Conservation (phyloP, 2,888 invertebrate genomes). For the Steromphala cineraria region DNA sequence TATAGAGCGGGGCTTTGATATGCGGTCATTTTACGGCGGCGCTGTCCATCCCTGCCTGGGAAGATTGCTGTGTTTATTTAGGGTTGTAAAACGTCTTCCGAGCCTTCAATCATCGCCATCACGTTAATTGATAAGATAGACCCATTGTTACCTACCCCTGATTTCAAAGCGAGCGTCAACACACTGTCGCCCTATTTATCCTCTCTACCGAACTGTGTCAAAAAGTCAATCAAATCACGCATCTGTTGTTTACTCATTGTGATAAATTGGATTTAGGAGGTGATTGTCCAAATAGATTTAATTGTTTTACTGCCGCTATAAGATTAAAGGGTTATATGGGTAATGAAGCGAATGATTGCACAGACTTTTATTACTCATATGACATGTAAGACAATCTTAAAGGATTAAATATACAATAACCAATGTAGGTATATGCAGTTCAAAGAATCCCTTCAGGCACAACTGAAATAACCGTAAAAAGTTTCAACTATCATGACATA, state of each 20-base stretch:
- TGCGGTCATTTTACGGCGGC: neutral
- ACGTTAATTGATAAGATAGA: neutral
- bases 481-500: too few relatives aligned
- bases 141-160: neutral
- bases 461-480: too few relatives aligned
- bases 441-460: too few relatives aligned
- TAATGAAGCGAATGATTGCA: neutral
- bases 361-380: too few relatives aligned
- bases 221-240: slow-evolving; percentile 8
- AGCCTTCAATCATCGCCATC: neutral
- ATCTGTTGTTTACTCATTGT: neutral
- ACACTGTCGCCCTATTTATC: neutral
- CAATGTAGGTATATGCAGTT: too few relatives aligned
- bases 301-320: neutral
- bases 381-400: too few relatives aligned
- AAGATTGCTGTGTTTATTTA: neutral
- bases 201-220: neutral
- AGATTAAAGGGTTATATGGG: slow-evolving; percentile 2
- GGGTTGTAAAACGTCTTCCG: slow-evolving; percentile 2
- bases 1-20: slow-evolving; percentile 4
- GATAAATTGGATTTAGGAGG: slow-evolving; percentile 8
- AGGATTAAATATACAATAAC: too few relatives aligned
- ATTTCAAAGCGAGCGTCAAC: neutral
- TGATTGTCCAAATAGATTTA: slow-evolving; percentile 5
- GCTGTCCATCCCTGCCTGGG: neutral